Conservation (phyloP, 92 coral and sea anemone species). For the Parazoanthus swiftii region DNA sequence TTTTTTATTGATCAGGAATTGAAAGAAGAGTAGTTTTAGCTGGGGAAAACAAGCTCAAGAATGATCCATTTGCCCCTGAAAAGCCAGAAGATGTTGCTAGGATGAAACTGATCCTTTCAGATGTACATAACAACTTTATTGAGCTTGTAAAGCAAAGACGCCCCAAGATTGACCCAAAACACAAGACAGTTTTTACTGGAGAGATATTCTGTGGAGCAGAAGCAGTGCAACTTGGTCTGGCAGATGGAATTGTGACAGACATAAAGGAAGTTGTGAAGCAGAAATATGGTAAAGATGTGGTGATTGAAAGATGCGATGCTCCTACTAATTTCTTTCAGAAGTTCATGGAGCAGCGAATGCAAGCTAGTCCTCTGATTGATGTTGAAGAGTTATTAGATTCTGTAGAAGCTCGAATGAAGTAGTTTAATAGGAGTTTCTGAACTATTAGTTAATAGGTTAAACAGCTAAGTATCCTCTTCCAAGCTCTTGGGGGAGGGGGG, state of each 20-base stretch:
- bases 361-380: slow-evolving; percentile 22
- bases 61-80: slow-evolving; percentile 74
- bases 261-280: slow-evolving; percentile 59
- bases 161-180: slow-evolving; percentile 68
- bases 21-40: slow-evolving; percentile 76
- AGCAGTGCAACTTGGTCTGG: slow-evolving; percentile 79
- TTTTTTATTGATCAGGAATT: slow-evolving; percentile 53
- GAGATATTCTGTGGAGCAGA: slow-evolving; percentile 73
- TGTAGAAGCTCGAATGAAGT: slow-evolving; percentile 14
- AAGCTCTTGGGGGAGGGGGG: too few species aligned
- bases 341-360: slow-evolving; percentile 31
- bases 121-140: slow-evolving; percentile 70
- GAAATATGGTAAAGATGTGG: slow-evolving; percentile 82
- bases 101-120: slow-evolving; percentile 46
- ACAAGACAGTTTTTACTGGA: slow-evolving; percentile 85
- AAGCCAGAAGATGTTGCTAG: slow-evolving; percentile 72
- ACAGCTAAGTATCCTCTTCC: too few species aligned
- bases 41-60: slow-evolving; percentile 79
- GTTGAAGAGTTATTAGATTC: slow-evolving; percentile 30
- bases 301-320: slow-evolving; percentile 77
- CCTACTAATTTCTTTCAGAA: slow-evolving; percentile 48
- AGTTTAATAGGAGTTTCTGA: neutral
- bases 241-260: slow-evolving; percentile 75
- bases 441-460: too few species aligned
- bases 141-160: slow-evolving; percentile 75